A percentile compares a stretch with the other conserved stretches of the same genome.
phyloP scores from a whole-genome alignment of 2,888 invertebrate genomes.

The Tribolium freemani region DNA sequence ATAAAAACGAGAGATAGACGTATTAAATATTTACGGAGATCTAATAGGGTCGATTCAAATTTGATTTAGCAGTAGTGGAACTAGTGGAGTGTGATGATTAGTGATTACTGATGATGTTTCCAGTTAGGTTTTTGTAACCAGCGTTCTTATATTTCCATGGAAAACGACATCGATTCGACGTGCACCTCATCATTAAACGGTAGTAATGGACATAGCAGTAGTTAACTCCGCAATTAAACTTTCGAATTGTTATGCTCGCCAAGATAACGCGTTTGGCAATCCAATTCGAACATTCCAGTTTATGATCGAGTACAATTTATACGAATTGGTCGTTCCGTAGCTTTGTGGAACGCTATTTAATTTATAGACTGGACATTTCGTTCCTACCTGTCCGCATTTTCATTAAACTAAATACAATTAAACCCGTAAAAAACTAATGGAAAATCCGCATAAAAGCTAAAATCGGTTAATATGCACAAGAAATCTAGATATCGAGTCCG shows the following conservation, averaged over 20 bases:
- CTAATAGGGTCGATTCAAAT: background rate
- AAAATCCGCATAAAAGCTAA: slow-evolving; percentile 29
- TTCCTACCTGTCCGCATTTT: slow-evolving; percentile 51
- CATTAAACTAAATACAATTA: slow-evolving; percentile 46
- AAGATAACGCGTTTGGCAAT: slow-evolving; percentile 62
- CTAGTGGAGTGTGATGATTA: background rate
- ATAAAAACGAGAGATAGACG: background rate
- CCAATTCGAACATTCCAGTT: slow-evolving; percentile 62
- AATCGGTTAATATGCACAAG: background rate
- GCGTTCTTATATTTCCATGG: background rate
- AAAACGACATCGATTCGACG: slow-evolving; percentile 24
- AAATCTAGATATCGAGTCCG: background rate
- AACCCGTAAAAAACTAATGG: slow-evolving; percentile 39
- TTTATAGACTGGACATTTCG: slow-evolving; percentile 50
- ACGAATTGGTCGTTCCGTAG: slow-evolving; percentile 54
- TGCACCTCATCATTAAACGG: slow-evolving; percentile 61
- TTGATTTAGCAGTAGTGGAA: background rate
- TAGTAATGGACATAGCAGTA: slow-evolving; percentile 63
- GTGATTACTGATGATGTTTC: too few relatives aligned
- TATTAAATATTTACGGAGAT: background rate
- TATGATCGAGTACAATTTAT: slow-evolving; percentile 66
- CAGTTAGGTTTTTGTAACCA: too few relatives aligned
- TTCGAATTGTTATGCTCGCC: slow-evolving; percentile 63
- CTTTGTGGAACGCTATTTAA: slow-evolving; percentile 44
- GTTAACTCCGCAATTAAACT: slow-evolving; percentile 66